Conservation (phyloP, 2,888 invertebrate genomes). For the Thymelicus sylvestris region DNA sequence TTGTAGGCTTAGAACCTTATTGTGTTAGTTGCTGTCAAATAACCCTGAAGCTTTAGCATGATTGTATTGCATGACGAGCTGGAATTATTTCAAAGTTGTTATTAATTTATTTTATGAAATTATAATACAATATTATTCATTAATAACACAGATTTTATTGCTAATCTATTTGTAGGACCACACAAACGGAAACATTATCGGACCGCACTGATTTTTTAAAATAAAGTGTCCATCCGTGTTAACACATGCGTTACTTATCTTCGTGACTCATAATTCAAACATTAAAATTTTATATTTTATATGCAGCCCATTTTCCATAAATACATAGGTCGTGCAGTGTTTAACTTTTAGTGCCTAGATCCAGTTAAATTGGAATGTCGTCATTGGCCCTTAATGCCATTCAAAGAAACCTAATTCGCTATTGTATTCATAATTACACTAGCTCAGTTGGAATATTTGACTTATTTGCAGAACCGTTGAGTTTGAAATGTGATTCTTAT, state of each 20-base stretch:
- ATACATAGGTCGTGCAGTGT: background rate
- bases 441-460: conserved; percentile 26
- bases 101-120: too few relatives aligned
- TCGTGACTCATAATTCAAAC: conserved; percentile 28
- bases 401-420: conserved; percentile 47
- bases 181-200: conserved; percentile 27
- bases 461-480: background rate
- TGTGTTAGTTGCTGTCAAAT: too few relatives aligned
- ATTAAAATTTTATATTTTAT: conserved; percentile 3
- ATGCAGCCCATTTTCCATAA: background rate
- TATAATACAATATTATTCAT: background rate
- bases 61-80: too few relatives aligned
- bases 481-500: conserved; percentile 29
- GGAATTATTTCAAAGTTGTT: too few relatives aligned
- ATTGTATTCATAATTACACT: conserved; percentile 58
- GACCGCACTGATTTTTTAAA: conserved; percentile 25
- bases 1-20: too few relatives aligned
- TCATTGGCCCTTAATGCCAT: conserved; percentile 48
- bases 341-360: conserved; percentile 22
- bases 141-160: background rate
- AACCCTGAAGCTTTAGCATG: too few relatives aligned
- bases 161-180: conserved; percentile 9
- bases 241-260: conserved; percentile 26
- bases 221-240: conserved; percentile 25
- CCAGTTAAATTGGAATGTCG: conserved; percentile 43